Evolutionary conservation across 2,888 invertebrate genomes (phyloP).

Genomic region (Agonopterix subpropinquella): DNA sequence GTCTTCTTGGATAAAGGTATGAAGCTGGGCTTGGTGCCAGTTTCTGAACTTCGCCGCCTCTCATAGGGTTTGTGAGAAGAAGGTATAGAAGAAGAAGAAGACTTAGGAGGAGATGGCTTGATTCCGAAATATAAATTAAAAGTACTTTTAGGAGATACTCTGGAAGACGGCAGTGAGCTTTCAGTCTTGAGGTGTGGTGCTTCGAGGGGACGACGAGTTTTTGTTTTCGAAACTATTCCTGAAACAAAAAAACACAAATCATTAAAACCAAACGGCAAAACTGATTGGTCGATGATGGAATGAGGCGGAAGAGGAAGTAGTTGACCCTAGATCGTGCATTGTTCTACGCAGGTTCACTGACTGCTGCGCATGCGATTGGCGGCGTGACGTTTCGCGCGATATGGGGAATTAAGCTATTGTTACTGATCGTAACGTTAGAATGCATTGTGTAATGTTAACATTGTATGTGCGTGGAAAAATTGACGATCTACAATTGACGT

Average conservation of each 20-base stretch:
- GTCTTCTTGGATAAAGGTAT: constrained; percentile 63
- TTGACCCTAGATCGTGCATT: constrained; percentile 51
- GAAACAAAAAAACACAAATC: constrained; percentile 40
- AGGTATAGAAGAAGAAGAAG: constrained; percentile 35
- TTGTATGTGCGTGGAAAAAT: not conserved
- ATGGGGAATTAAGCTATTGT: constrained; percentile 46
- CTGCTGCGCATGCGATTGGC: constrained; percentile 43
- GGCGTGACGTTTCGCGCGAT: constrained; percentile 46
- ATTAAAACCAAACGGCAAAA: constrained; percentile 6
- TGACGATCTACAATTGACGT: not conserved
- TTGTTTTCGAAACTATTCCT: constrained; percentile 56
- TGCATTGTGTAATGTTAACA: constrained; percentile 5
- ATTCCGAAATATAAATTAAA: constrained; percentile 53
- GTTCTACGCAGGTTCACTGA: constrained; percentile 59
- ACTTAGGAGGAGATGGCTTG: constrained; percentile 48
- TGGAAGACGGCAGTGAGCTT: constrained; percentile 67
- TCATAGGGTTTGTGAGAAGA: constrained; percentile 43
- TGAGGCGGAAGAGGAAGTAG: constrained; percentile 46
- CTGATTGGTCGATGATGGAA: not conserved
- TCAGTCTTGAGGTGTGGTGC: constrained; percentile 62
- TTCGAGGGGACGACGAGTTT: constrained; percentile 56
- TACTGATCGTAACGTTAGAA: constrained; percentile 16
- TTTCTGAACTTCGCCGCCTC: constrained; percentile 53
- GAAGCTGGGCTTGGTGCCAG: constrained; percentile 51
- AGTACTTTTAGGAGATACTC: constrained; percentile 60